Conservation (phyloP, 2,888 invertebrate genomes). For the Trichopria drosophilae region DNA sequence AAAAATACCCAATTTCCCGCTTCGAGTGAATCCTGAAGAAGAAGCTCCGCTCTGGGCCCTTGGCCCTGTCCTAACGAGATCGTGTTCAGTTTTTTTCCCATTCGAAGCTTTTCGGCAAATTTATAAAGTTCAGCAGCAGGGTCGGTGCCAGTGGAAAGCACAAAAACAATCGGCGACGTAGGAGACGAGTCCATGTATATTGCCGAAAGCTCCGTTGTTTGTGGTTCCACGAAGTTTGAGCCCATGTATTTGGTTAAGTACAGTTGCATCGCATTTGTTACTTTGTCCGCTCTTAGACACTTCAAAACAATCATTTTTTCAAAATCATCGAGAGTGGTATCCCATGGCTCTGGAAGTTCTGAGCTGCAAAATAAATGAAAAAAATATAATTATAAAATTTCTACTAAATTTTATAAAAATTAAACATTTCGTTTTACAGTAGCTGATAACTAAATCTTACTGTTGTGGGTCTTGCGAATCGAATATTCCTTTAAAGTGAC, state of each 20-base stretch:
- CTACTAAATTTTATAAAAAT: not conserved
- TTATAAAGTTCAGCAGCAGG: constrained; percentile 81
- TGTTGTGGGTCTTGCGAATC: constrained; percentile 71
- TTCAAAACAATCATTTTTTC: constrained; percentile 79
- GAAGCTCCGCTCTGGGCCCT: constrained; percentile 78
- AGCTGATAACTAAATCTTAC: constrained; percentile 53
- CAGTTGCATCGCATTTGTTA: constrained; percentile 77
- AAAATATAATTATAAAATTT: constrained; percentile 8
- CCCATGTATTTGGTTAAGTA: constrained; percentile 74
- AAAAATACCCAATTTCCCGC: constrained; percentile 87
- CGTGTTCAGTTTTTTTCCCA: constrained; percentile 74
- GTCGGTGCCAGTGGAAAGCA: constrained; percentile 88
- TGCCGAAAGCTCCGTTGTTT: constrained; percentile 79
- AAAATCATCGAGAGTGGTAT: constrained; percentile 68
- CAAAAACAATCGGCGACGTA: constrained; percentile 80
- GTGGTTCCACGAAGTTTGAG: constrained; percentile 80
- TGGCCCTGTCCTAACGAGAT: constrained; percentile 90
- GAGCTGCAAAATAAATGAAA: constrained; percentile 58
- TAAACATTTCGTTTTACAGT: not conserved
- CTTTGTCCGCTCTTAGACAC: constrained; percentile 81
- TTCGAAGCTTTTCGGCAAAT: constrained; percentile 80
- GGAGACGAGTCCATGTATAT: constrained; percentile 81
- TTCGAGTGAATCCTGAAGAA: constrained; percentile 75
- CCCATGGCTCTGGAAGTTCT: constrained; percentile 69
- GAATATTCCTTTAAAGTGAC: constrained; percentile 67